Evolutionary conservation across 1,140 invertebrate species (phyloP).

Genomic region (Temnothorax longispinosus): DNA sequence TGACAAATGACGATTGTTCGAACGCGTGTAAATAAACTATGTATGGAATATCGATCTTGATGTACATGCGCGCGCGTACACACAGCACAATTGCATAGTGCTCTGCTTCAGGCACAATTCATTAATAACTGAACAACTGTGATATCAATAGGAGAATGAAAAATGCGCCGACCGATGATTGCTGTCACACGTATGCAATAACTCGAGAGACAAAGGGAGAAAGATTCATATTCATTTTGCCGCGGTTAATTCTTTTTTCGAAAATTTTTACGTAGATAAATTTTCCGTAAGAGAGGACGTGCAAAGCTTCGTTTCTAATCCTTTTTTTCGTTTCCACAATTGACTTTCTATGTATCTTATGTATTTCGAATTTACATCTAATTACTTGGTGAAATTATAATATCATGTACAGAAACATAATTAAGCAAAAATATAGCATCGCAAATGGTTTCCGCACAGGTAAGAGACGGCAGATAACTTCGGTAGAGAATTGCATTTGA

Average conservation of each 20-base stretch:
- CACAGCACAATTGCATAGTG: not conserved
- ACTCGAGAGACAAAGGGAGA: not conserved
- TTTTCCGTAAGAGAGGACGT: not conserved
- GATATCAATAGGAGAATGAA: conserved; percentile 38
- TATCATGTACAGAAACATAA: not conserved
- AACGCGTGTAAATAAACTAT: conserved; percentile 14
- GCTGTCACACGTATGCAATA: not conserved
- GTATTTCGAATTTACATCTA: not conserved
- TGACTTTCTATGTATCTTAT: conserved; percentile 17
- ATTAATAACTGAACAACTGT: conserved; percentile 69
- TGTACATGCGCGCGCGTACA: not conserved
- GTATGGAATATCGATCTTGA: not conserved
- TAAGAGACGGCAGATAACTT: not conserved
- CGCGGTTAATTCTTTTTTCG: not conserved
- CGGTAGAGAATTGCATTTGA: conserved; percentile 21
- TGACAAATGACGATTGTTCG: not conserved
- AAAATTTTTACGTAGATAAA: not conserved
- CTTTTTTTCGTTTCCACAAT: not conserved
- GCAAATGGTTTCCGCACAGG: not conserved
- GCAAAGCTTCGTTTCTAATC: not conserved
- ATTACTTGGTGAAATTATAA: conserved; percentile 4
- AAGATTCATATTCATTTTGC: not conserved
- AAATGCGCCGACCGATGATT: not conserved
- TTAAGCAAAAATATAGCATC: conserved; percentile 28
- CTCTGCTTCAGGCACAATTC: not conserved